These are phyloP conservation scores for Bothrops jararaca DNA, from an alignment of 2,113 vertebrate species.

Conservation along the genomic window DNA sequence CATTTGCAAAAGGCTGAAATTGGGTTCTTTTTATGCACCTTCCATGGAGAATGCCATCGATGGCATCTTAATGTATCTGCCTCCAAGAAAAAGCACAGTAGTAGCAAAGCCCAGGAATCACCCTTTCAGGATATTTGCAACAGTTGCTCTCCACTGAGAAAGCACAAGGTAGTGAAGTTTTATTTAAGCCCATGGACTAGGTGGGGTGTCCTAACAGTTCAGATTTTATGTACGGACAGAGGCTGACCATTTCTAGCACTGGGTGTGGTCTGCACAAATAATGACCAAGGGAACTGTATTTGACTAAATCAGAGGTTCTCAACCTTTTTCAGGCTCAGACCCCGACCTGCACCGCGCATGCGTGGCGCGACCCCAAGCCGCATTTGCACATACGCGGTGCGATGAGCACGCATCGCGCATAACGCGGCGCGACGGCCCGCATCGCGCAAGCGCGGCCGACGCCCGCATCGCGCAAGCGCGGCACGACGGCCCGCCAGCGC, in stretches of 20 bases:
- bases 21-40: not conserved
- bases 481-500: too few relatives aligned
- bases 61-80: not conserved
- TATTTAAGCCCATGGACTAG: not conserved
- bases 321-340: too few relatives aligned
- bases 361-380: too few relatives aligned
- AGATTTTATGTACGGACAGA: not conserved
- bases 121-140: not conserved
- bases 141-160: not conserved
- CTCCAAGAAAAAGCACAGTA: not conserved
- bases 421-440: too few relatives aligned
- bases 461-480: too few relatives aligned
- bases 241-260: not conserved
- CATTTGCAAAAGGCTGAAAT: not conserved
- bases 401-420: too few relatives aligned
- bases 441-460: too few relatives aligned
- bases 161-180: not conserved
- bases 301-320: too few relatives aligned
- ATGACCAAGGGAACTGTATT: not conserved
- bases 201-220: not conserved
- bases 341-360: too few relatives aligned
- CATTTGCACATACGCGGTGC: too few relatives aligned
- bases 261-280: not conserved
- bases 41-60: not conserved
- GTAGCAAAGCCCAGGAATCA: not conserved